Evolutionary conservation across 1,140 invertebrate genomes (phyloP), one percentile per base, ranked within the genome.

Genomic region (Ostrea edulis): DNA sequence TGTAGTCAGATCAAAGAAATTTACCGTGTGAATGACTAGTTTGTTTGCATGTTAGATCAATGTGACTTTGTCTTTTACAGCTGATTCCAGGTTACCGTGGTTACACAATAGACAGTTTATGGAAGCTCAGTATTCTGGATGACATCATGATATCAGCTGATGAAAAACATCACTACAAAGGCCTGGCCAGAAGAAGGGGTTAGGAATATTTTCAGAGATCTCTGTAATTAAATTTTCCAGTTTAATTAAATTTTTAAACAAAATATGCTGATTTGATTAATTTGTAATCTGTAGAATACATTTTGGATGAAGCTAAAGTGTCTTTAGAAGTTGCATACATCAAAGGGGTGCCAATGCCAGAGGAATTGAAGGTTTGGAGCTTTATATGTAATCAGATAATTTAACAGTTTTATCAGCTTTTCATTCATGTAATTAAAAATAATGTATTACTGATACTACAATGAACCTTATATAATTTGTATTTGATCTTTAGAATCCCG

Each of bases 101-200:
- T 44, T 95, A 93, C 89, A 92, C 91, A n/a, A 93, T 95, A 77
- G 94, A 94, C 89, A 92, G 90, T 83, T 82, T 95, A 85, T 87
- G 90, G 25, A 91, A 92, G 71, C 89, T 95, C 11, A 92, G 58
- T 82, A 89, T 94, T 82, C 82, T 95, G 53, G 94, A 95, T 93
- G 94, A 95, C 82, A 92, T 94, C 51, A 92, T 91, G 85, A 94
- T 95, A 35, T 93, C 93, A n/a, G 94, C 93, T 44, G 94, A 95
- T 91, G 94, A 95, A 85, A 91, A 90, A 82, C 92, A 94, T 87
- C 92, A 94, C 53, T 95, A 93, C 83, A 94, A 93, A 87, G 92
- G 92, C 8, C 82, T 95, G n/a, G 92, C 93, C 4, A 91, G 91
- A 87, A 89, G 92, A 87, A 92, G 90, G 92, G 94, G 94, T 94